Evolutionary conservation across 1,140 invertebrate genomes (phyloP).

Genomic region (Zaprionus taronus): DNA sequence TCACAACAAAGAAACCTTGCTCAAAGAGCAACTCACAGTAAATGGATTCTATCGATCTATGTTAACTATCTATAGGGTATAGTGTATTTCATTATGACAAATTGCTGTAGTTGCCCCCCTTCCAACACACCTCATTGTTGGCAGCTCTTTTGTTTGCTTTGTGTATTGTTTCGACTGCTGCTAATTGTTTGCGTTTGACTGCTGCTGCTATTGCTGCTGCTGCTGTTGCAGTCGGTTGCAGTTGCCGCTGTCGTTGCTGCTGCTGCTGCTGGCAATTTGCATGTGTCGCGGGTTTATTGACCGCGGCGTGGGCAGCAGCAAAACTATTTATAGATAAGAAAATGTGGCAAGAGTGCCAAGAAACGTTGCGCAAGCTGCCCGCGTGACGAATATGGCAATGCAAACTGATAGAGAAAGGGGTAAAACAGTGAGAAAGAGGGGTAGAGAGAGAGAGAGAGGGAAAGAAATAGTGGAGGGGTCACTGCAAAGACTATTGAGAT

Average conservation of each 20-base stretch:
- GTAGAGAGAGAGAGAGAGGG: not conserved
- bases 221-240: slow-evolving; percentile 26
- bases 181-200: slow-evolving; percentile 63
- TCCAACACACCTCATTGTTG: slow-evolving; percentile 9
- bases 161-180: slow-evolving; percentile 40
- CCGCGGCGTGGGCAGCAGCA: slow-evolving; percentile 73
- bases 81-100: slow-evolving; percentile 6
- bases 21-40: too few species aligned
- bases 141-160: slow-evolving; percentile 33
- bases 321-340: slow-evolving; percentile 83
- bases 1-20: too few species aligned
- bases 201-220: slow-evolving; percentile 36
- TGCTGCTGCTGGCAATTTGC: slow-evolving; percentile 70
- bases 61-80: not conserved
- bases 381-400: slow-evolving; percentile 37
- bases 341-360: slow-evolving; percentile 76
- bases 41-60: too few species aligned
- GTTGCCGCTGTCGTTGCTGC: slow-evolving; percentile 27
- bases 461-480: not conserved
- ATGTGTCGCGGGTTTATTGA: slow-evolving; percentile 81
- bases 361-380: slow-evolving; percentile 52
- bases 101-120: slow-evolving; percentile 1
- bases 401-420: too few species aligned
- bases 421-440: not conserved
- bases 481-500: slow-evolving; percentile 19